Base-by-base conservation (phyloP, 1,140 invertebrate genomes). In the Macrobrachium rosenbergii region DNA sequence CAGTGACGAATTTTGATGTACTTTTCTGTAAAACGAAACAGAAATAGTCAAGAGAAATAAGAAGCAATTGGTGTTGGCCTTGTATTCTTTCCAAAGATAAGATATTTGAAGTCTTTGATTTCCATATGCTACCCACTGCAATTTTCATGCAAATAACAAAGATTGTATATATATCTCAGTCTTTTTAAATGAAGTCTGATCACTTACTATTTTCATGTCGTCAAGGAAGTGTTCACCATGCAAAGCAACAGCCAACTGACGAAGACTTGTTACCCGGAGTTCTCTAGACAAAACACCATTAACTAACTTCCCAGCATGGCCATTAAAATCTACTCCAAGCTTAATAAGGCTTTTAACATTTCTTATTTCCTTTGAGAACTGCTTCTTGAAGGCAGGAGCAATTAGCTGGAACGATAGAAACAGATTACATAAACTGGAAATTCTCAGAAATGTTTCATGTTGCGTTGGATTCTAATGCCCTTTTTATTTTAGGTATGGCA, bases 311-410 rank as follows among this genome's bases (percentile, higher is more conserved):
- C 69, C 69, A 72, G 23, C 69, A 43, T 72, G 69, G 37, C 69
- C 37, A n/a, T 72, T n/a, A n/a, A 43, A 43, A 17, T 72, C 69
- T 72, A n/a, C 69, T 28, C 69, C 69, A 72, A 72, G 23, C 37
- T 28, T 43, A 14, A 72, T 0, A 8, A 21, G 21, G 3, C 1
- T 28, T 10, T 72, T 43, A 0, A n/a, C 10, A 28, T 72, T 28
- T 67, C 17, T 23, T 23, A 28, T 72, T 12, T 43, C 69, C 19
- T 7, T 21, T n/a, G 6, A 72, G n/a, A 5, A 72, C 21, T 17
- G 69, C 69, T 17, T 72, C 21, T n/a, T n/a, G 21, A 72, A 72
- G 14, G 21, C 12, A 28, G 23, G 69, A 14, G 23, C 69, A 28
- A 23, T 43, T 28, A 72, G 21, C 69, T 72, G n/a, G 6, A 72